phyloP scores from a whole-genome alignment of 1,140 invertebrate species.

The Apocrypta bakeri region DNA sequence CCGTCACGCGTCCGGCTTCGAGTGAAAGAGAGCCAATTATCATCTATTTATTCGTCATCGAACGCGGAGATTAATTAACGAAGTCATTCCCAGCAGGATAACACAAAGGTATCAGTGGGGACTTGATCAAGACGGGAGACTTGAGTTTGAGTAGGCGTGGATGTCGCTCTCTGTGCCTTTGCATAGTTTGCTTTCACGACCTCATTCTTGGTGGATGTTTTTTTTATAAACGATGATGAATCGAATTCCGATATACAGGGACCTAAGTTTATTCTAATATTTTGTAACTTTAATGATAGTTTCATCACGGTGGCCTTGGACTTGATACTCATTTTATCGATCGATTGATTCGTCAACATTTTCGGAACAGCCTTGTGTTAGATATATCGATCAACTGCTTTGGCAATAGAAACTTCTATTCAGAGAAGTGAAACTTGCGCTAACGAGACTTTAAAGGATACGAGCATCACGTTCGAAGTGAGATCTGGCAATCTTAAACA shows the following conservation, averaged over 20 bases:
- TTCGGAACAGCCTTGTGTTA: too few relatives aligned
- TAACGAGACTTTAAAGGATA: constrained; percentile 61
- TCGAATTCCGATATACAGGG: too few relatives aligned
- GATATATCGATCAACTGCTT: background rate
- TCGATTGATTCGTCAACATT: too few relatives aligned
- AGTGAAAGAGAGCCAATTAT: too few relatives aligned
- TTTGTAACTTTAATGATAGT: too few relatives aligned
- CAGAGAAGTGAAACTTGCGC: constrained; percentile 7
- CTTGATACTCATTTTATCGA: too few relatives aligned
- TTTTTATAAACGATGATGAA: background rate
- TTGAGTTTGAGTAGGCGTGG: too few relatives aligned
- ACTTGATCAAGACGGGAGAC: constrained; percentile 29
- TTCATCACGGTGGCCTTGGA: too few relatives aligned
- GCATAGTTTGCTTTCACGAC: constrained; percentile 37
- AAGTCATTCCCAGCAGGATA: constrained; percentile 34
- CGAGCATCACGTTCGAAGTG: background rate
- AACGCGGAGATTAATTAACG: constrained; percentile 54
- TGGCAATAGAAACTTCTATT: background rate
- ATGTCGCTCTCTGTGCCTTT: too few relatives aligned
- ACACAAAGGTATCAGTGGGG: constrained; percentile 43
- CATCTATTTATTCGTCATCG: constrained; percentile 23
- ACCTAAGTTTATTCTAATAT: too few relatives aligned
- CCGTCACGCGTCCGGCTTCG: too few relatives aligned
- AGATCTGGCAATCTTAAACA: constrained; percentile 58
- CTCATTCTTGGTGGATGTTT: constrained; percentile 38